A percentile compares a stretch with the other conserved stretches of the same genome.
Evolutionary conservation across 2,113 vertebrate genomes (phyloP).

Genomic region (Ciconia maguari): DNA sequence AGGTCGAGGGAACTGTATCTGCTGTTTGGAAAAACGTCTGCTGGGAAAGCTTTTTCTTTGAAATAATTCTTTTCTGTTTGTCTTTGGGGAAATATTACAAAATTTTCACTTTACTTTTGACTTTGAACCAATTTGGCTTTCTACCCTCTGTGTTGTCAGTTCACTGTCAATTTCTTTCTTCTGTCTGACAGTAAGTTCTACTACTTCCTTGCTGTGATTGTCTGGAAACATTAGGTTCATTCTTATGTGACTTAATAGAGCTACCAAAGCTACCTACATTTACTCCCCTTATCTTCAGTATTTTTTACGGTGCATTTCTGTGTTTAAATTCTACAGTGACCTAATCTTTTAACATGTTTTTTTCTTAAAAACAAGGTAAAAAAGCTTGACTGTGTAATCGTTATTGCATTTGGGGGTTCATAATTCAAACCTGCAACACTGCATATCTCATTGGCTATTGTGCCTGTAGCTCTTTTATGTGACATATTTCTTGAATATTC

Average conservation of each 20-base stretch:
- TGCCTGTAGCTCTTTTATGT: constrained; percentile 22
- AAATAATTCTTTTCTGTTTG: background rate
- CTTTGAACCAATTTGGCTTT: constrained; percentile 26
- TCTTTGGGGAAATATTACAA: background rate
- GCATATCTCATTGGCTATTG: background rate
- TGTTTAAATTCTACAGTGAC: background rate
- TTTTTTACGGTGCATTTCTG: background rate
- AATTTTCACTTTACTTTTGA: background rate
- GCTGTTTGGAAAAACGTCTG: background rate
- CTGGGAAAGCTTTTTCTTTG: background rate
- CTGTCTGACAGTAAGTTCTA: background rate
- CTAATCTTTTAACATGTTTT: constrained; percentile 34
- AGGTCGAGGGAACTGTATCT: background rate
- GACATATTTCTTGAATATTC: background rate
- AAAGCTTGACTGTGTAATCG: background rate
- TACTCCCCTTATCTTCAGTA: background rate
- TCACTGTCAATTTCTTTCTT: background rate
- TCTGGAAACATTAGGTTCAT: background rate
- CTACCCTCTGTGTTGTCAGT: background rate
- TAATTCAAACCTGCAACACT: background rate
- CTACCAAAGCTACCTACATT: constrained; percentile 22
- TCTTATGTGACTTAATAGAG: background rate
- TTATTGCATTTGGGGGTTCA: background rate
- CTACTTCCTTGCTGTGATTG: background rate
- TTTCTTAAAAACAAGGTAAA: constrained; percentile 36